Evolutionary conservation across 2,797 vertebrate species (phyloP).

Genomic region (Lagodon rhomboides): DNA sequence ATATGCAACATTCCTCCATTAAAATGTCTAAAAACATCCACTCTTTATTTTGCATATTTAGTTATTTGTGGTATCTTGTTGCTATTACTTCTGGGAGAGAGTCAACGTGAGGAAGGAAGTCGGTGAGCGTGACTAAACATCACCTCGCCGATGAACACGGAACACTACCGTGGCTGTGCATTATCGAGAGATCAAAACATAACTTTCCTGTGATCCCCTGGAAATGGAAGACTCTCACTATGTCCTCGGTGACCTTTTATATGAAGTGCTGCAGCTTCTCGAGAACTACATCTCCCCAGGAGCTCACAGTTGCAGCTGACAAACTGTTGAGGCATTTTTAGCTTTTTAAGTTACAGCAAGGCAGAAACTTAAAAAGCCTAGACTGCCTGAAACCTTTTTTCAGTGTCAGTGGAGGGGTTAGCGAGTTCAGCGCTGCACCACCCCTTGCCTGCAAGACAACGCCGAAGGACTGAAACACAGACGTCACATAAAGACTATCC

Average conservation of each 20-base stretch:
- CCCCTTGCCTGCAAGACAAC: conserved; percentile 47
- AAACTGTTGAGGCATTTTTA: background rate
- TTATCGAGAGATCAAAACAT: background rate
- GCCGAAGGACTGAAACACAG: conserved; percentile 20
- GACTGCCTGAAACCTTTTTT: background rate
- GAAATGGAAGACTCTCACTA: background rate
- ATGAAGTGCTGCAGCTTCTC: background rate
- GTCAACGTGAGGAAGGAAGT: too few relatives aligned
- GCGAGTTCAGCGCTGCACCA: conserved; percentile 28
- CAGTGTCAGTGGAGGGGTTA: conserved; percentile 8
- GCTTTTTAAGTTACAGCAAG: background rate
- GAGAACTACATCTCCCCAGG: background rate
- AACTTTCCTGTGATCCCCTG: background rate
- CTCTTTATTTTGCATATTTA: too few relatives aligned
- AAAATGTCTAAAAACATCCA: too few relatives aligned
- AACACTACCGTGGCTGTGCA: too few relatives aligned
- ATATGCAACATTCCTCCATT: too few relatives aligned
- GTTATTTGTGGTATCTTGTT: too few relatives aligned
- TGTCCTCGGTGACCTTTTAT: background rate
- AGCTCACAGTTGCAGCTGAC: background rate
- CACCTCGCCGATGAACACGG: too few relatives aligned
- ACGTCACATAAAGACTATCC: background rate
- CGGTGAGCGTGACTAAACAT: too few relatives aligned
- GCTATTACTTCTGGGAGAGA: too few relatives aligned
- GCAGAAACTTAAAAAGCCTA: background rate